Conservation (phyloP, 2,797 vertebrate species). For the Triplophysa bombifrons region DNA sequence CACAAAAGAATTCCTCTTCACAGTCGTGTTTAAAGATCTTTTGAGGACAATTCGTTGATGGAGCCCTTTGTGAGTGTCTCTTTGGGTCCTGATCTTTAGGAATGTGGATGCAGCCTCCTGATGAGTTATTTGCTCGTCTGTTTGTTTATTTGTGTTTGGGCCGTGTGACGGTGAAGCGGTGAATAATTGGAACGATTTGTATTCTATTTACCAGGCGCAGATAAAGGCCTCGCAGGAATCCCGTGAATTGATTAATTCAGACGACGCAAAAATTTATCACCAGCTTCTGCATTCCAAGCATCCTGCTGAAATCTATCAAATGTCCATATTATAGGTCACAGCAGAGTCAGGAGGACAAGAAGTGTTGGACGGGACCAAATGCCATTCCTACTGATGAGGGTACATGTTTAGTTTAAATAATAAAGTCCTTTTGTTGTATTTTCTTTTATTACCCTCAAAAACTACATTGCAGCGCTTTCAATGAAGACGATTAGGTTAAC, state of each 20-base stretch:
- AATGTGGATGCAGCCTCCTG: constrained; percentile 21
- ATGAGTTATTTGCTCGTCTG: constrained; percentile 47
- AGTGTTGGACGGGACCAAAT: background rate
- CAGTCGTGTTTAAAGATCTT: constrained; percentile 18
- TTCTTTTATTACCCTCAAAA: background rate
- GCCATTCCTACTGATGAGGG: background rate
- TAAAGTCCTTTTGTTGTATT: background rate
- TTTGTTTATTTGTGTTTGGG: constrained; percentile 48
- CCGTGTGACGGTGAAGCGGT: constrained; percentile 64
- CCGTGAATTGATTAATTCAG: constrained; percentile 73
- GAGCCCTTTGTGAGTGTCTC: constrained; percentile 4
- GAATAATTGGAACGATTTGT: constrained; percentile 81
- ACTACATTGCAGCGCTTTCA: background rate
- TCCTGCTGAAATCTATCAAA: constrained; percentile 65
- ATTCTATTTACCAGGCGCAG: constrained; percentile 76
- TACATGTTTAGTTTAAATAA: background rate
- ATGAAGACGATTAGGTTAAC: background rate
- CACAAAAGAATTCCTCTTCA: background rate
- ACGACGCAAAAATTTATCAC: constrained; percentile 72
- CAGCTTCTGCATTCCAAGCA: constrained; percentile 65
- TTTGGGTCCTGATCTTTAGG: constrained; percentile 35
- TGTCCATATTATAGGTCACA: constrained; percentile 62
- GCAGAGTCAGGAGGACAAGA: constrained; percentile 49
- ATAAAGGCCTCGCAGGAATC: constrained; percentile 71
- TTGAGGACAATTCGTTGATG: constrained; percentile 1